Base-by-base conservation (phyloP, 2,888 invertebrate species). In the Mechanitis mazaeus region DNA sequence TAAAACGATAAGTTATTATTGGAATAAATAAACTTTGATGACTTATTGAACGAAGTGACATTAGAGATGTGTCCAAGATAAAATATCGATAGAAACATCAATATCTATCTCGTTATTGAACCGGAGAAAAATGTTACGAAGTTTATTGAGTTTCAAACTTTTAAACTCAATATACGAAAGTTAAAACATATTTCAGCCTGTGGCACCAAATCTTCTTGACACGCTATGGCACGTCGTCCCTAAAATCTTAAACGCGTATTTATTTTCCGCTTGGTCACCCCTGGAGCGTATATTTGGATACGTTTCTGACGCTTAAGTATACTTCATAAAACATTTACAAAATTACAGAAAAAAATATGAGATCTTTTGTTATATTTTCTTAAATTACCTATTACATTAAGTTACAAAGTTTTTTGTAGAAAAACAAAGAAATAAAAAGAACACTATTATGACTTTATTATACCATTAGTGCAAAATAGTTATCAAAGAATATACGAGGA, bases 201-300 rank as follows among this genome's bases (percentile, higher is more conserved):
- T 69, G 79, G 85, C 82, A 73, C 69, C 69, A 71, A 80, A 79
- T 83, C 75, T 72, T 73, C 72, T 66, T 72, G 64, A 67, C 69
- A 69, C 71, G 71, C 67, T 66, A 74, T 59, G 60, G 66, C 60
- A 64, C 69, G 63, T 74, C 69, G 63, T 74, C 75, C 74, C 79
- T 72, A 73, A 72, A 74, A 79, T 80, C 76, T 78, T 75, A 77
- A 47, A 73, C 77, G 69, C 73, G 70, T 82, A 82, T 83, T 84
- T 83, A 87, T 87, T 86, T 88, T 85, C 78, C 77, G 80, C 78
- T 66, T 78, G 79, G 78, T 81, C 87, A 80, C 79, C 72, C 75
- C 73, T 70, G 74, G 68, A 72, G 73, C 73, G 79, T 80, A 75
- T 78, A 77, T 71, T 72, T 72, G 69, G 64, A 65, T 31, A 55